Conservation (phyloP, 2,888 invertebrate species). For the Prosapia bicincta region DNA sequence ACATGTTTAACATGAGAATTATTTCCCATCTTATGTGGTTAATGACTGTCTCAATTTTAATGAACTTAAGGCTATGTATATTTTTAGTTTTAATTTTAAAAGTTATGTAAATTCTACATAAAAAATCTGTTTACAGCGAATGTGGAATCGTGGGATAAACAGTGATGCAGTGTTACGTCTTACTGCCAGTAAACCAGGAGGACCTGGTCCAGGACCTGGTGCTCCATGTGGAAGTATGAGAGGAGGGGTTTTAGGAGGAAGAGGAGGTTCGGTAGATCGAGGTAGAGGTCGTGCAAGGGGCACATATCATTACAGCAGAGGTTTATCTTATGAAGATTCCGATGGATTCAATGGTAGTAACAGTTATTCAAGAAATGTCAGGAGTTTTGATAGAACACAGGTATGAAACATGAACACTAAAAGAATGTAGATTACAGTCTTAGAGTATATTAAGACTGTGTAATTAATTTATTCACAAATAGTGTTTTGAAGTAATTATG, state of each 20-base stretch:
- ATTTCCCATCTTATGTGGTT: too few species aligned
- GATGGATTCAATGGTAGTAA: conserved; percentile 42
- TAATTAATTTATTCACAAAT: too few species aligned
- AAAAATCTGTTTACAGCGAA: conserved; percentile 54
- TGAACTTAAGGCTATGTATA: too few species aligned
- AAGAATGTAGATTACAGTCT: too few species aligned
- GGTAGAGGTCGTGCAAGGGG: conserved; percentile 29
- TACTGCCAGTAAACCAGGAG: conserved; percentile 43
- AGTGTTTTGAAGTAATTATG: too few species aligned
- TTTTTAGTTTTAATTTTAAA: too few species aligned
- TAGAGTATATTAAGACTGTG: too few species aligned
- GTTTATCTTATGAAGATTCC: conserved; percentile 49
- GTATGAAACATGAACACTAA: conserved; percentile 19
- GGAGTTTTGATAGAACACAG: conserved; percentile 40
- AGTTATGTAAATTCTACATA: too few species aligned
- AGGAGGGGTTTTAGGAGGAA: conserved; percentile 46
- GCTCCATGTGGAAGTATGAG: conserved; percentile 40
- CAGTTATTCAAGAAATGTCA: conserved; percentile 28
- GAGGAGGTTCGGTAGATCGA: conserved; percentile 44
- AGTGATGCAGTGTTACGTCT: conserved; percentile 48
- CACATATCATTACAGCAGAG: conserved; percentile 46
- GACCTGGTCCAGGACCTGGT: conserved; percentile 31
- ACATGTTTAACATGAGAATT: too few species aligned
- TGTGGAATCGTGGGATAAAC: conserved; percentile 56
- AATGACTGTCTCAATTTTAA: too few species aligned